Base-by-base conservation (phyloP, 92 coral and sea anemone genomes). In the Heliopora coerulea region DNA sequence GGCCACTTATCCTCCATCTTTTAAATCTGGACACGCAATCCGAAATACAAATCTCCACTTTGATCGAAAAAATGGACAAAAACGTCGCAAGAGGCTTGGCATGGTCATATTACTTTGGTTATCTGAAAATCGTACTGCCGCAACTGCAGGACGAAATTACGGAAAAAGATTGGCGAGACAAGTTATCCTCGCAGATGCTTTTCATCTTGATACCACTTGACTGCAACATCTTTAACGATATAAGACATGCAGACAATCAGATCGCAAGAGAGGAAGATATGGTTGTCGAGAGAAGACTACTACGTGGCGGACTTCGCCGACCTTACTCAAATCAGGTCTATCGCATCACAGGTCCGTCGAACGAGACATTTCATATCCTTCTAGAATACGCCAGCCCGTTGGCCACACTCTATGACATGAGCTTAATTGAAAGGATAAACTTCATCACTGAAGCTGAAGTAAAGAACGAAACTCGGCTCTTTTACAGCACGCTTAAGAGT, bases 101-200 rank as follows among this genome's bases (percentile, higher is more conserved):
- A 4, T 66, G 73, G 73, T 66, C 56, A 19, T 66, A 66, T 21
- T 66, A 66, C 26, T 66, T 66, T 20, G 26, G n/a, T 42, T 66
- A 66, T 27, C 73, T 66, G 14, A 18, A 46, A 24, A 21, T 21
- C 7, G 57, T 54, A 41, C 20, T 65, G 56, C 56, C 56, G 21
- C 17, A 21, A 10, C 17, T 65, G 27, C 24, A 46, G 52, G 14
- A 46, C 12, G 52, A n/a, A 10, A 0, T n/a, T 11, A 44, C 41
- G 2, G 4, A 33, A 17, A 19, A 17, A 11, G 20, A 7, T 4
- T 10, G 10, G 31, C 0, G 1, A 33, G 6, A 10, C 48, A 17
- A 32, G 2, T 23, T 39, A 1, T 44, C 73, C 21, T 65, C 42
- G 14, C 15, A 64, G 12, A 65, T 41, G 44, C 26, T 65, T 1